Percentiles rank a stretch among this genome's conserved stretches.
Evolutionary conservation across 1,140 invertebrate genomes (phyloP).

Genomic region (Zeugodacus cucurbitae): DNA sequence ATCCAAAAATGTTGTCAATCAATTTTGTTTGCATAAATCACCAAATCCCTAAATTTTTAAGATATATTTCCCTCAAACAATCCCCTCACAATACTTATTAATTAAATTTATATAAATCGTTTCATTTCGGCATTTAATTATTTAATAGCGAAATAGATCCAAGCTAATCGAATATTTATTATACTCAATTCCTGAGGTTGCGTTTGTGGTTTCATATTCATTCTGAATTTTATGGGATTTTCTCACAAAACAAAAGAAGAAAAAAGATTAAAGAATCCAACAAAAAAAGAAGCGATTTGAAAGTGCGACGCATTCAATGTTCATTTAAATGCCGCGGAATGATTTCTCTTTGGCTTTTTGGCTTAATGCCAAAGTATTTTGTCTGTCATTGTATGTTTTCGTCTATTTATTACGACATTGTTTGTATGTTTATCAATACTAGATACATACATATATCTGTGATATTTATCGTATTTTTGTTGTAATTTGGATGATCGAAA

Average conservation of each 20-base stretch:
- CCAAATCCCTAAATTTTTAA: too few relatives aligned
- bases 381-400: not conserved
- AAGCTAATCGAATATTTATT: not conserved
- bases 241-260: not conserved
- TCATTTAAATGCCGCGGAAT: not conserved
- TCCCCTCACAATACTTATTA: too few relatives aligned
- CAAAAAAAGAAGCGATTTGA: not conserved
- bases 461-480: not conserved
- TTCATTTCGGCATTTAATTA: not conserved
- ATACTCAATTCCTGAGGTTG: not conserved
- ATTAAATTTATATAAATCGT: not conserved
- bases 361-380: constrained; percentile 7
- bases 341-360: constrained; percentile 10
- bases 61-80: too few relatives aligned
- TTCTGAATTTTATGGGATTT: not conserved
- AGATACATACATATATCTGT: not conserved
- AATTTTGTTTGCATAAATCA: too few relatives aligned
- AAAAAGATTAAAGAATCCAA: not conserved
- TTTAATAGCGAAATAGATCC: not conserved
- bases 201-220: not conserved
- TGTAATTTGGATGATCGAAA: too few relatives aligned
- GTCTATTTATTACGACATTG: constrained; percentile 8
- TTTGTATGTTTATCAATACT: not conserved
- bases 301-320: constrained; percentile 1
- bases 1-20: too few relatives aligned